These are phyloP conservation scores for Ptycholaimellus sp. DNA, from an alignment of 2,888 invertebrate species.

Conservation along the genomic window DNA sequence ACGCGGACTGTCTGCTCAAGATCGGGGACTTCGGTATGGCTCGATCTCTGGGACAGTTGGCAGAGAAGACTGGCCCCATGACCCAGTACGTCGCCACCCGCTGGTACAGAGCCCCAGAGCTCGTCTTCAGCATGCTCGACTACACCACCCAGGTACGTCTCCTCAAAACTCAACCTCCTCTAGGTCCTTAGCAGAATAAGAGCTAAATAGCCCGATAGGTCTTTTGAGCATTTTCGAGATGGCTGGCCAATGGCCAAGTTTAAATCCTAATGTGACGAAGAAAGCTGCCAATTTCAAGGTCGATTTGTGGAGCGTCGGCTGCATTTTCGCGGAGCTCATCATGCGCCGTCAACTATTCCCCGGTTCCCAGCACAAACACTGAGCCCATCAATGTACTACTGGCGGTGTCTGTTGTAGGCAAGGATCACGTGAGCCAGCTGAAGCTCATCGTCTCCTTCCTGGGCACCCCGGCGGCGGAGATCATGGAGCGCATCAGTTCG, in stretches of 20 bases:
- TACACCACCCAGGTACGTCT: slow-evolving; percentile 26
- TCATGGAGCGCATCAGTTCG: slow-evolving; percentile 23
- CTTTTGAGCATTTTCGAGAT: no score
- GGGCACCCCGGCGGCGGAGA: slow-evolving; percentile 27
- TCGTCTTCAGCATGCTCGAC: slow-evolving; percentile 28
- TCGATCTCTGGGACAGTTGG: slow-evolving; percentile 14
- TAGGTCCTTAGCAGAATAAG: neutral
- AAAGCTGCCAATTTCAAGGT: slow-evolving; percentile 17
- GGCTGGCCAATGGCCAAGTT: neutral
- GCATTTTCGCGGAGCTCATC: slow-evolving; percentile 33
- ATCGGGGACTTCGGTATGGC: slow-evolving; percentile 34
- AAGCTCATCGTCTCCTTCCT: slow-evolving; percentile 29
- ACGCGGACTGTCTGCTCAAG: slow-evolving; percentile 32
- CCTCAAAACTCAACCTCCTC: neutral
- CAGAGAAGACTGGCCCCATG: slow-evolving; percentile 14
- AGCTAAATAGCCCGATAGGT: no score
- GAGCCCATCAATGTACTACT: slow-evolving; percentile 23
- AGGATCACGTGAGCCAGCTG: slow-evolving; percentile 23
- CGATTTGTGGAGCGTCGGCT: slow-evolving; percentile 33
- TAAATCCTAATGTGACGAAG: neutral
- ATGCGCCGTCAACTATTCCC: slow-evolving; percentile 32
- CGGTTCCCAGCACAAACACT: no score
- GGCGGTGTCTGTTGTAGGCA: no score
- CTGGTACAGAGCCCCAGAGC: slow-evolving; percentile 30
- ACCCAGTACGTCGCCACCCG: slow-evolving; percentile 31